Conservation (phyloP, 2,113 vertebrate species). For the Noturus placidus region DNA sequence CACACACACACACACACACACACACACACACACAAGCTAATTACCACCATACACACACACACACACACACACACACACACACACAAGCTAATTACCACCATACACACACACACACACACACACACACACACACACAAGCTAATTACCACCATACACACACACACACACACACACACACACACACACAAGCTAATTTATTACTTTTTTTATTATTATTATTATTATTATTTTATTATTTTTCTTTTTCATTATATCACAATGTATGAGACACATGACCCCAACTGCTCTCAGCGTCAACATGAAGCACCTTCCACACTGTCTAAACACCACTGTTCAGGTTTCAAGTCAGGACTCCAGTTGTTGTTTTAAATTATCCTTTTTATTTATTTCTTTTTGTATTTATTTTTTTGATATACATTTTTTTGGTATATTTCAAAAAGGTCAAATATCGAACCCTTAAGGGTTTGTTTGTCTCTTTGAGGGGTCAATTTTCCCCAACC, state of each 20-base stretch:
- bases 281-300: background rate
- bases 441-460: background rate
- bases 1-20: background rate
- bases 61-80: background rate
- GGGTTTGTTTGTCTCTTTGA: background rate
- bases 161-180: background rate
- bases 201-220: background rate
- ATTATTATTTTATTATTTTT: background rate
- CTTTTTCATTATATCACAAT: background rate
- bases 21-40: background rate
- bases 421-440: too few species aligned
- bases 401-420: background rate
- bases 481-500: background rate
- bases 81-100: background rate
- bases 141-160: background rate
- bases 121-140: background rate
- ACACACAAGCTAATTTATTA: background rate
- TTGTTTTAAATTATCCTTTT: background rate
- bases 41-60: background rate
- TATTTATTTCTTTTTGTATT: background rate
- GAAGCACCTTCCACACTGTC: too few species aligned
- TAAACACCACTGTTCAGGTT: background rate
- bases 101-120: background rate
- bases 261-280: background rate
- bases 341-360: background rate